Evolutionary conservation across 2,888 invertebrate species (phyloP).

Genomic region (Sinentomon sp.): DNA sequence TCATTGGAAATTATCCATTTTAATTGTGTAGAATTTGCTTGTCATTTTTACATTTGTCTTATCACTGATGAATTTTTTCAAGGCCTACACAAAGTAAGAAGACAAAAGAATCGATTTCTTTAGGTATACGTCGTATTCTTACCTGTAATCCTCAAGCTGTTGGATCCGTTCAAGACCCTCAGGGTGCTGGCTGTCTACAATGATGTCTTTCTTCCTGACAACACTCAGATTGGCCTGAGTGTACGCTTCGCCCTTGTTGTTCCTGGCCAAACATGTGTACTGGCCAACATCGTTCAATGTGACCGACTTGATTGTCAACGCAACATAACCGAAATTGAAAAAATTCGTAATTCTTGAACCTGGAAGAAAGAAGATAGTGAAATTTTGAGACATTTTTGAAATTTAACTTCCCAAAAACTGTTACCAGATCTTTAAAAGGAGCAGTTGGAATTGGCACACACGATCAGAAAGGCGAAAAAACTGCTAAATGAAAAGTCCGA

Average conservation of each 20-base stretch:
- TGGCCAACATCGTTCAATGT: conserved; percentile 66
- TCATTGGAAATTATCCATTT: too few species aligned
- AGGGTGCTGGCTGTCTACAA: conserved; percentile 67
- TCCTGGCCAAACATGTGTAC: conserved; percentile 56
- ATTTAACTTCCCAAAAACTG: too few species aligned
- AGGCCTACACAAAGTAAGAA: not conserved
- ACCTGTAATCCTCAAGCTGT: conserved; percentile 42
- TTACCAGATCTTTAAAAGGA: too few species aligned
- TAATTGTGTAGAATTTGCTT: too few species aligned
- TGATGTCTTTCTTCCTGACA: conserved; percentile 51
- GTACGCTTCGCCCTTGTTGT: conserved; percentile 55
- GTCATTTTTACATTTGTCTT: not conserved
- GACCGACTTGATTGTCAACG: conserved; percentile 70
- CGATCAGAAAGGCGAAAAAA: too few species aligned
- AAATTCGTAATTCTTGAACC: conserved; percentile 67
- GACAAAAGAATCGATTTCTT: conserved; percentile 14
- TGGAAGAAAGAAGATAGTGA: conserved; percentile 16
- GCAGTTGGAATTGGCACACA: too few species aligned
- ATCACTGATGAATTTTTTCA: not conserved
- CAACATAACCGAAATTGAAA: conserved; percentile 84
- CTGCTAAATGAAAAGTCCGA: too few species aligned
- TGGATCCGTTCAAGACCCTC: conserved; percentile 75
- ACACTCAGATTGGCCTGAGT: conserved; percentile 57
- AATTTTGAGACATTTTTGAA: too few species aligned
- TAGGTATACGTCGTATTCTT: too few species aligned